Percentiles rank a stretch among this genome's conserved stretches.
Conservation (phyloP, 2,113 vertebrate species). For the Bostrychus sinensis region DNA sequence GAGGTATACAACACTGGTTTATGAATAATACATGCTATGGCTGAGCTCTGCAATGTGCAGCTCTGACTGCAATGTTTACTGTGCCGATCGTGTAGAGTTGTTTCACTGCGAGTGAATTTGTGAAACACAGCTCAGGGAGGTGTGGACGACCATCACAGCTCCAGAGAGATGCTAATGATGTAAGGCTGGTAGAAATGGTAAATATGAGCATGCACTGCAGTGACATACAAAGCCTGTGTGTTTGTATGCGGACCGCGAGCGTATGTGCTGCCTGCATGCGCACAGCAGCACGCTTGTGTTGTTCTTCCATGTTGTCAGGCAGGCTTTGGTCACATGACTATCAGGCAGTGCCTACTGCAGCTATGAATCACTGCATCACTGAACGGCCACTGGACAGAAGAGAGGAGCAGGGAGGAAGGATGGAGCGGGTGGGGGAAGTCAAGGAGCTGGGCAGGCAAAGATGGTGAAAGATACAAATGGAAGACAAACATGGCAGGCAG, state of each 20-base stretch:
- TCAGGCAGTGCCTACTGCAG: slow-evolving; percentile 72
- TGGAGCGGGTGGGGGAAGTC: slow-evolving; percentile 22
- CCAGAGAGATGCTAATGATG: slow-evolving; percentile 27
- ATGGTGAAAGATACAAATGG: slow-evolving; percentile 9
- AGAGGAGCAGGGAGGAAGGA: slow-evolving; percentile 36
- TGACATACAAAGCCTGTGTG: slow-evolving; percentile 4
- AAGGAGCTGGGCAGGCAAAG: slow-evolving; percentile 6
- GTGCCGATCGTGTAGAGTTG: slow-evolving; percentile 22
- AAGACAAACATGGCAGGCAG: neutral
- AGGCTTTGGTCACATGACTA: slow-evolving; percentile 81
- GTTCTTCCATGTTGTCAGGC: slow-evolving; percentile 81
- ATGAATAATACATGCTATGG: slow-evolving; percentile 41
- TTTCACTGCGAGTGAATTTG: slow-evolving; percentile 10
- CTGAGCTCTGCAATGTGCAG: slow-evolving; percentile 16
- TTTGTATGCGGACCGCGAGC: slow-evolving; percentile 26
- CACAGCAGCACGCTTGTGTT: slow-evolving; percentile 55
- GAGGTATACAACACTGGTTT: slow-evolving; percentile 15
- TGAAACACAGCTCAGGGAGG: slow-evolving; percentile 11
- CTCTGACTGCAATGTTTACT: slow-evolving; percentile 7
- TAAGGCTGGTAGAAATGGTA: slow-evolving; percentile 23
- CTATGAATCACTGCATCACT: slow-evolving; percentile 77
- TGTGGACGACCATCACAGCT: slow-evolving; percentile 16
- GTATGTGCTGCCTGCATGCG: slow-evolving; percentile 9
- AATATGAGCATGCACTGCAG: slow-evolving; percentile 29
- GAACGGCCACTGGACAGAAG: slow-evolving; percentile 65